A percentile compares a stretch with the other conserved stretches of the same genome.
These are phyloP conservation scores for Ophioderma brevispina DNA, from an alignment of 35 echinoderm and acorn worm species.

Conservation along the genomic window DNA sequence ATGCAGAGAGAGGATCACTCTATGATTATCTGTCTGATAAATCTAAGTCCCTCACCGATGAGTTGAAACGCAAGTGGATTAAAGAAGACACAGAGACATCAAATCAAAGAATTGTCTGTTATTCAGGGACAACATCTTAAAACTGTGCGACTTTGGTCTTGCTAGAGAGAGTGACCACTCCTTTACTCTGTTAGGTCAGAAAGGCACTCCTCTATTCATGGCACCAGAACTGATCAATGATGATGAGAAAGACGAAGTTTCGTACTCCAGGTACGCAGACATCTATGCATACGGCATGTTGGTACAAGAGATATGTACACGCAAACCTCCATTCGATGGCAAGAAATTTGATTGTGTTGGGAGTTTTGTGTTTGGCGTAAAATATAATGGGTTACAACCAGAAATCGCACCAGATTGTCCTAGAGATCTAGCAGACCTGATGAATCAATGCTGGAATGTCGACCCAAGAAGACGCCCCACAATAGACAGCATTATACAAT, in stretches of 20 bases:
- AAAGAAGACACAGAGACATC: background rate
- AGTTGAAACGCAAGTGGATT: background rate
- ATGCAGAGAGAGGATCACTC: background rate
- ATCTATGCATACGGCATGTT: background rate
- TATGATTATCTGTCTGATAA: background rate
- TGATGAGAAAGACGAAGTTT: background rate
- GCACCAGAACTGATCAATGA: background rate
- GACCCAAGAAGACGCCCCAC: background rate
- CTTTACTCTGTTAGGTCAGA: background rate
- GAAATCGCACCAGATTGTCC: background rate
- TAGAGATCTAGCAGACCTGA: background rate
- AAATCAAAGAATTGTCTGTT: background rate
- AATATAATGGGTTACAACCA: background rate
- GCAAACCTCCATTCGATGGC: background rate
- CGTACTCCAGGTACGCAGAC: background rate
- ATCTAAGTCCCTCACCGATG: background rate
- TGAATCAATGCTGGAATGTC: background rate
- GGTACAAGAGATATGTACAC: background rate
- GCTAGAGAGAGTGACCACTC: background rate
- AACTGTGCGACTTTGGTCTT: background rate
- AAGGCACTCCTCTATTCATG: background rate
- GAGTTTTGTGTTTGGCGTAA: background rate
- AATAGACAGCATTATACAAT: background rate
- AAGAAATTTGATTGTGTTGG: background rate
- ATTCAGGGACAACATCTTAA: background rate